Conservation (phyloP, 2,888 invertebrate genomes). For the Thecophora atra region DNA sequence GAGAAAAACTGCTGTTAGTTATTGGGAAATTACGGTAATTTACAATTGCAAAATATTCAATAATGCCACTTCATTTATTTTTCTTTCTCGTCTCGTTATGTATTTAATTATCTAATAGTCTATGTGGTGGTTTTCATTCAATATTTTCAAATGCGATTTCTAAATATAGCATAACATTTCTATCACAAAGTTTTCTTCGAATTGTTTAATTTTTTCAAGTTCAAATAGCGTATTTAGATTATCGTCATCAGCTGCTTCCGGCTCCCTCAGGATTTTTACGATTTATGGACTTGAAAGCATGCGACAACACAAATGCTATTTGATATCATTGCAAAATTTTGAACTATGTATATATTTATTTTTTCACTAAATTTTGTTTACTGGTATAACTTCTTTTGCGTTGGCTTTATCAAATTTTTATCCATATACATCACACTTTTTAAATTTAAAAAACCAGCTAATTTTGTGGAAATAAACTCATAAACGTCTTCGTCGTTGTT, state of each 20-base stretch:
- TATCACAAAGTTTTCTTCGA: slow-evolving; percentile 1
- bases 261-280: not conserved
- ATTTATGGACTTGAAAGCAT: no score
- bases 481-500: no score
- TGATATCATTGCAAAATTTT: not conserved
- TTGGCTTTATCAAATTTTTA: no score
- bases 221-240: slow-evolving; percentile 4
- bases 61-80: slow-evolving; percentile 1
- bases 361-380: no score
- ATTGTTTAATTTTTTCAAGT: not conserved
- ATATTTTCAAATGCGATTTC: slow-evolving; percentile 19
- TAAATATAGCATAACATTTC: slow-evolving; percentile 28
- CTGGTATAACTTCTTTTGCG: no score
- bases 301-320: no score
- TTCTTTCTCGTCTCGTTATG: not conserved
- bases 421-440: no score
- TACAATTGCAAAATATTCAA: slow-evolving; percentile 2
- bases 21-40: slow-evolving; percentile 15
- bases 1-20: slow-evolving; percentile 11
- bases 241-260: slow-evolving; percentile 7
- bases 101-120: slow-evolving; percentile 24
- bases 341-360: not conserved
- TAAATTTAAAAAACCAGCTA: no score
- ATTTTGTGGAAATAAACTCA: no score
- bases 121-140: slow-evolving; percentile 8